These are phyloP conservation scores for Dicyrtoma fusca DNA, from an alignment of 2,888 invertebrate species.

Conservation along the genomic window DNA sequence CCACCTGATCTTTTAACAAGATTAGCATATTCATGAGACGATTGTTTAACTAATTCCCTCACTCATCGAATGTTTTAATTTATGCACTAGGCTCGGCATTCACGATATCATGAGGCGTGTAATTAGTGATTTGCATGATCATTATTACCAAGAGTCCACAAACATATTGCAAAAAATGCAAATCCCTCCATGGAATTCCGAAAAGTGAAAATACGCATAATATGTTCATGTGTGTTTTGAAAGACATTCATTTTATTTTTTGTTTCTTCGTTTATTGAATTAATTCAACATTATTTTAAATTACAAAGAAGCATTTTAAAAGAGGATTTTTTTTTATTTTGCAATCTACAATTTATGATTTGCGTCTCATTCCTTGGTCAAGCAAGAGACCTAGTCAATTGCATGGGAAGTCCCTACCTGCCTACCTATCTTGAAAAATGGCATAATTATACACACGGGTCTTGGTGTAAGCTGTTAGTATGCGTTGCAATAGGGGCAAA, in stretches of 20 bases:
- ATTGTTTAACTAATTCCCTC: slow-evolving; percentile 32
- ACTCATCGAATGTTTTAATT: slow-evolving; percentile 24
- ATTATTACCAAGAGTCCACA: background rate
- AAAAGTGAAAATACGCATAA: background rate
- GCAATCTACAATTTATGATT: slow-evolving; percentile 5
- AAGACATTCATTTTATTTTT: no score
- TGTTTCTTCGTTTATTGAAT: slow-evolving; percentile 12
- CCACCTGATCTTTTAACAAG: slow-evolving; percentile 17
- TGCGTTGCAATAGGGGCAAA: background rate
- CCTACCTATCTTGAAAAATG: no score
- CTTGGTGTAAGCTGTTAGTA: background rate
- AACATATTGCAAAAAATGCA: no score
- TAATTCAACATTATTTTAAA: slow-evolving; percentile 19
- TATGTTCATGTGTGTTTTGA: background rate
- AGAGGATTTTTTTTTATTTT: slow-evolving; percentile 1
- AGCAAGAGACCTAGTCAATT: background rate
- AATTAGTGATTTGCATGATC: slow-evolving; percentile 27
- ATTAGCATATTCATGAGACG: slow-evolving; percentile 24
- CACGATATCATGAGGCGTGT: slow-evolving; percentile 30
- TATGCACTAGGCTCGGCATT: slow-evolving; percentile 33
- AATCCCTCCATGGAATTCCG: background rate
- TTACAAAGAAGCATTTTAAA: background rate
- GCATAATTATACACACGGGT: no score
- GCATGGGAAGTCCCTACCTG: background rate
- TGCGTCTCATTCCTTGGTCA: slow-evolving; percentile 3